phyloP scores from a whole-genome alignment of 2,888 invertebrate genomes.

The Dione vanillae region DNA sequence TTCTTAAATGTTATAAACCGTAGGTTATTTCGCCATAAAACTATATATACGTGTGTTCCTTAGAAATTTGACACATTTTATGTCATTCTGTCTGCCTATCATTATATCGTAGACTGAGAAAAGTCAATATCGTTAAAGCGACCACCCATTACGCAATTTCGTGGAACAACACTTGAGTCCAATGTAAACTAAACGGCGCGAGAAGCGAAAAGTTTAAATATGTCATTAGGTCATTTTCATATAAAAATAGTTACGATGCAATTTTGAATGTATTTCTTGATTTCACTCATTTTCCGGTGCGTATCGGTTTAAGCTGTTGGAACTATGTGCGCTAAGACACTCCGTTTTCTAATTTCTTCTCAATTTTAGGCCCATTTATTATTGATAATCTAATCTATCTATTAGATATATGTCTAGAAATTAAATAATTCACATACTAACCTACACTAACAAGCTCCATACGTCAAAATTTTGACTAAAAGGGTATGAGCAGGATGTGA shows the following conservation, averaged over 20 bases:
- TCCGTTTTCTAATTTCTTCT: too few species aligned
- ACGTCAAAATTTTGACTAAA: too few species aligned
- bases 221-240: constrained; percentile 35
- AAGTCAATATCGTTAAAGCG: constrained; percentile 49
- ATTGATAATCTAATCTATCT: too few species aligned
- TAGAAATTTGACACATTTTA: constrained; percentile 31
- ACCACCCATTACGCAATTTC: constrained; percentile 69
- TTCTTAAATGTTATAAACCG: constrained; percentile 23
- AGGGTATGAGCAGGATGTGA: too few species aligned
- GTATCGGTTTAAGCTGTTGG: too few species aligned
- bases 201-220: constrained; percentile 29
- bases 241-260: constrained; percentile 2
- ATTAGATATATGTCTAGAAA: too few species aligned
- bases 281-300: too few species aligned
- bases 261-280: too few species aligned
- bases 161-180: constrained; percentile 54
- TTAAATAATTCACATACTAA: too few species aligned
- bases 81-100: constrained; percentile 34
- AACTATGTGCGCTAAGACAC: too few species aligned
- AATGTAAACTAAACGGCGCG: constrained; percentile 42
- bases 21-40: constrained; percentile 27
- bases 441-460: too few species aligned
- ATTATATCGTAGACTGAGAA: constrained; percentile 45
- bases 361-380: too few species aligned
- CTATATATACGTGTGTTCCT: constrained; percentile 14